Base-by-base conservation (phyloP, 2,797 vertebrate genomes). In the Poeciliopsis infans region DNA sequence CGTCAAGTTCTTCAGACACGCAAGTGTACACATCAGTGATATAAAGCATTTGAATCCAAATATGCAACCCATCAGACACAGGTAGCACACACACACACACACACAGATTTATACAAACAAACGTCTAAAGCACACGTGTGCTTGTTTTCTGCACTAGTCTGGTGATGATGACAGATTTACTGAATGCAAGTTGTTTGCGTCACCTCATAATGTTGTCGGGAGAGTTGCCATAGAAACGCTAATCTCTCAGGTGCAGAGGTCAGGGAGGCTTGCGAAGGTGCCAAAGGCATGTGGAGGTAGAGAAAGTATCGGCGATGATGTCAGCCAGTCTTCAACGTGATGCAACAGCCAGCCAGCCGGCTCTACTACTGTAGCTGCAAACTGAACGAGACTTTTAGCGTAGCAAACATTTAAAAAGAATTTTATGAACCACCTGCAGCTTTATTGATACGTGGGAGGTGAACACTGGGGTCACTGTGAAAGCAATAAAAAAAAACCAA, bases 1-100 rank as follows among this genome's bases (percentile, higher is more conserved):
- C 92, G 95, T 94, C 72, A 94, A 12, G 23, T n/a, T 12, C 25
- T 69, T 95, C 84, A 87, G 94, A 74, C 95, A 96, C 91, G 95
- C n/a, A n/a, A n/a, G n/a, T n/a, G n/a, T 95, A 94, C 94, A 88
- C 72, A 87, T 83, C 23, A 92, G 23, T 41, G 23, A 25, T 43
- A 25, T 41, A 43, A 12, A 43, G 13, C 16, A 68, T 33, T 25
- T 15, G 7, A 69, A 69, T 69, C 12, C 66, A 69, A 69, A 69
- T 69, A 69, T 69, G 66, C 66, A 69, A 28, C 66, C 66, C 41
- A 69, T 69, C 66, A 69, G 66, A 69, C 66, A 69, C 39, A n/a
- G 23, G 66, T 69, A 68, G 36, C 83, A 31, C 31, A 31, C 31
- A 31, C 31, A 31, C 31, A 31, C 31, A 49, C 47, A 49, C 49